Conservation (phyloP, 2,888 invertebrate genomes). For the Ophioninae sp. region DNA sequence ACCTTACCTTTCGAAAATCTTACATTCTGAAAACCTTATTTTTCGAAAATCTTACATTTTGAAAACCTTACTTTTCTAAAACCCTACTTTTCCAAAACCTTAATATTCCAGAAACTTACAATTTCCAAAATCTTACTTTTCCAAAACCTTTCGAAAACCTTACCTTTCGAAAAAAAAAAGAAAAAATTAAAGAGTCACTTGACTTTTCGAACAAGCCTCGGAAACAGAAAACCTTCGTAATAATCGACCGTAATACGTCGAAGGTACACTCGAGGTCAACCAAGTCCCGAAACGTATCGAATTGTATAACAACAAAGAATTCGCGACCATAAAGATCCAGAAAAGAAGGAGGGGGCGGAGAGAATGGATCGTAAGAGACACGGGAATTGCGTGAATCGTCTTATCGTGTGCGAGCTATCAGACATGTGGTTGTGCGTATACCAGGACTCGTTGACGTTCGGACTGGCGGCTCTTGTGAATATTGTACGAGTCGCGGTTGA, state of each 20-base stretch:
- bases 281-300: background rate
- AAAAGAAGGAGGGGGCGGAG: constrained; percentile 7
- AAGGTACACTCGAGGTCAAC: background rate
- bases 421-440: constrained; percentile 31
- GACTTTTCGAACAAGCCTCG: no score
- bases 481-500: constrained; percentile 55
- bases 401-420: constrained; percentile 41
- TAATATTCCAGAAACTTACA: background rate
- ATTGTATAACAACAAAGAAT: constrained; percentile 15
- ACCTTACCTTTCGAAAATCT: background rate
- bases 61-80: background rate
- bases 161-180: no score
- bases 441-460: constrained; percentile 29
- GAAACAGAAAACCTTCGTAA: no score
- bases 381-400: constrained; percentile 31
- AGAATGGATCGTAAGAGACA: constrained; percentile 47
- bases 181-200: no score
- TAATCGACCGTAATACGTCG: background rate
- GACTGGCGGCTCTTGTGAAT: constrained; percentile 40
- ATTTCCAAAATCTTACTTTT: background rate
- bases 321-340: constrained; percentile 11
- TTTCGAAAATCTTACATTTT: no score
- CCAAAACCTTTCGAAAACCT: background rate
- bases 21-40: background rate
- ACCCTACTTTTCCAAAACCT: background rate